Base-by-base conservation (phyloP, 2,113 vertebrate species). In the Scortum barcoo region DNA sequence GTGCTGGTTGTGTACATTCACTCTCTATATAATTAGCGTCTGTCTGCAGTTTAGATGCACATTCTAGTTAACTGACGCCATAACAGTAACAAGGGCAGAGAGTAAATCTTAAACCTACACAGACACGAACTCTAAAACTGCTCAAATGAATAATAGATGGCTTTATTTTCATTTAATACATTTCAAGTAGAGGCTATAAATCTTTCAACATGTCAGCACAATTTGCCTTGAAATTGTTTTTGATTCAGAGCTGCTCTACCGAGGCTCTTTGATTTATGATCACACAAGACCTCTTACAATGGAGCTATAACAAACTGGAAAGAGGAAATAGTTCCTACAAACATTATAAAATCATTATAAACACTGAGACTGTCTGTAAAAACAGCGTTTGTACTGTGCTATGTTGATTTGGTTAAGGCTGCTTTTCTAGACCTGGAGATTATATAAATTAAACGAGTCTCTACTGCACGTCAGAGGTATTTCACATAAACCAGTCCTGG, bases 91-190 rank as follows among this genome's bases (percentile, higher is more conserved):
- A 5, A 12, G 36, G 24, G 24, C 7, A 20, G 1, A 11, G n/a
- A 38, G 17, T 38, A 22, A 57, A 46, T 38, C 6, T 40, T 48
- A 66, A 74, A 71, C 26, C 16, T 56, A 17, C 56, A 66, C 58
- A 50, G 36, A 38, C 67, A 62, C 26, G n/a, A 72, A 63, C 48
- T 68, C 60, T 58, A 73, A 80, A 81, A 61, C 63, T 65, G 68
- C 68, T 56, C n/a, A 70, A 44, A 87, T 92, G 2, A 91, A 91
- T 90, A 89, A 92, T 89, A 57, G 19, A 89, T 83, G 57, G 2
- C 24, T 80, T 83, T 81, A 79, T 87, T 88, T 86, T 83, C 78
- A 78, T 36, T 69, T 14, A 86, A 86, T 62, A 65, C 69, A 78
- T 84, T 84, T 85, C 16, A 76, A 81, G 75, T 70, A 72, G 13